phyloP scores from a whole-genome alignment of 2,113 vertebrate genomes.

The Poeciliopsis turrubarensis region DNA sequence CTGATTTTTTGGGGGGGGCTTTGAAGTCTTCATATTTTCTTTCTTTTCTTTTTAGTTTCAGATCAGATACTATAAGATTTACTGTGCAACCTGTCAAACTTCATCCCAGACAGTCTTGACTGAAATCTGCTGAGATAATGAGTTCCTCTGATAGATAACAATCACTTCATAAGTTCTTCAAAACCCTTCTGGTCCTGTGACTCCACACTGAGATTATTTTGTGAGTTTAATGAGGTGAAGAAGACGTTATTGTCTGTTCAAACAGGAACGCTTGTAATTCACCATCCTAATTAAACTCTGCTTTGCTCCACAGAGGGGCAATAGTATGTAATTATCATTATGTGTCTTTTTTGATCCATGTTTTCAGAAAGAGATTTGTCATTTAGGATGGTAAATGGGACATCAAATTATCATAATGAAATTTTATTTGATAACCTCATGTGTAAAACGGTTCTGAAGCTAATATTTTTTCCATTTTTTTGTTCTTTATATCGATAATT shows the following conservation, averaged over 20 bases:
- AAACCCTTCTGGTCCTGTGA: conserved; percentile 1
- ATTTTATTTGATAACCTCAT: background rate
- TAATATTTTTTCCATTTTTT: too few relatives aligned
- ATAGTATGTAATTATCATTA: background rate
- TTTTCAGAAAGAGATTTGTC: too few relatives aligned
- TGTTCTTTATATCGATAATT: background rate
- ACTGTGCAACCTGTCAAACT: conserved; percentile 30
- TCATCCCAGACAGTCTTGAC: conserved; percentile 25
- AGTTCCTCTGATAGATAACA: conserved; percentile 20
- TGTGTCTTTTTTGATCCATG: background rate
- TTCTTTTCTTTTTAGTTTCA: conserved; percentile 18
- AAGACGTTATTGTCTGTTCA: background rate
- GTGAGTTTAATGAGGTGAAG: conserved; percentile 2
- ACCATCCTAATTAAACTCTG: conserved; percentile 6
- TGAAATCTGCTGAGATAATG: conserved; percentile 43
- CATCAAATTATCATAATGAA: background rate
- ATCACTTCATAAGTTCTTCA: conserved; percentile 25
- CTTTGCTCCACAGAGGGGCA: background rate
- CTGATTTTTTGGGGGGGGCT: conserved; percentile 2
- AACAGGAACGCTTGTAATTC: background rate
- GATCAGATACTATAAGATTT: conserved; percentile 48
- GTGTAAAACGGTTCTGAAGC: too few relatives aligned
- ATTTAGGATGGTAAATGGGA: too few relatives aligned
- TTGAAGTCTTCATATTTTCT: conserved; percentile 18
- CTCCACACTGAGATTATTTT: conserved; percentile 3